Base-by-base conservation (phyloP, 2,113 vertebrate genomes). In the Paracanthobrama guichenoti region DNA sequence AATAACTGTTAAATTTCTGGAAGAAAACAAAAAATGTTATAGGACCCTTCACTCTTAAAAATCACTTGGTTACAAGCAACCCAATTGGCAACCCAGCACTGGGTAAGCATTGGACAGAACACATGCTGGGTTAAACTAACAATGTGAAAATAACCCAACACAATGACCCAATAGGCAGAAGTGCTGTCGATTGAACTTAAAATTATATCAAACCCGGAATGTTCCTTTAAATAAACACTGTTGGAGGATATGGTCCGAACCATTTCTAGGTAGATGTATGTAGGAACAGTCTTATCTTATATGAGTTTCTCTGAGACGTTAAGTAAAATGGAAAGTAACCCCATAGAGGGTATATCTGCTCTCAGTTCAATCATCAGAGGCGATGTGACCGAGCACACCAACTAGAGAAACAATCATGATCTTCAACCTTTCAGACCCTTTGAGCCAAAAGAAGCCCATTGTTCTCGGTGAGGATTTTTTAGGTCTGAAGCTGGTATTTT, bases 381-480 rank as follows among this genome's bases (percentile, higher is more conserved):
- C n/a, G 59, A 79, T 80, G 69, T 26, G 55, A 80, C 20, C 48
- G 22, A 44, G 66, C 79, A 53, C 59, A 74, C 80, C 46, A 80
- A 84, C 64, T 80, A 73, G 14, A 84, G 78, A 80, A 82, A 79
- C 12, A 73, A n/a, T 66, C 46, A 48, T 57, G 82, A 83, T 66
- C 44, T 31, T 50, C 57, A 67, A 18, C 55, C 35, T 42, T 16
- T 62, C 80, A 35, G 26, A 39, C 20, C 62, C 62, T 42, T 50
- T 22, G 64, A 26, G 8, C 7, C 60, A 82, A 74, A 46, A 39
- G 16, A 48, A 79, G 50, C 72, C 75, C 42, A 77, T 69, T 48
- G 60, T 79, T 73, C 75, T n/a, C 55, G 57, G 66, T 46, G 48
- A 53, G 8, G n/a, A 48, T n/a, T 64, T 28, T 14, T 64, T n/a